These are phyloP conservation scores for Sphaerodactylus townsendi DNA, from an alignment of 2,113 vertebrate genomes.

Conservation along the genomic window DNA sequence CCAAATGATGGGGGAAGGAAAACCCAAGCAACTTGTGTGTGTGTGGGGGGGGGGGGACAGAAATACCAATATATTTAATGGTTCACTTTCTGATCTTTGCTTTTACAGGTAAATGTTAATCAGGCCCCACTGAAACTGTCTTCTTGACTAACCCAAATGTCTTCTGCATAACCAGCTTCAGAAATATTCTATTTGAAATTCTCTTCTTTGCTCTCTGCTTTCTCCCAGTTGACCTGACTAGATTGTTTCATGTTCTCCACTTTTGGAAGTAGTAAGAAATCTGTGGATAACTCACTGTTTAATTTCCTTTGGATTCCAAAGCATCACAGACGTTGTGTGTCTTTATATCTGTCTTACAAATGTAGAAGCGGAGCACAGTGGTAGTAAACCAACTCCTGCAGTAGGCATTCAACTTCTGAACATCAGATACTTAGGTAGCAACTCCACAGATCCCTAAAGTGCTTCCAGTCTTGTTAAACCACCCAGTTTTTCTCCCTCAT, in stretches of 20 bases:
- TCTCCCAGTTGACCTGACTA: constrained; percentile 48
- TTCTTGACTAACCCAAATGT: constrained; percentile 47
- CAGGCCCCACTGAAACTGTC: constrained; percentile 50
- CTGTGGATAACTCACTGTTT: background rate
- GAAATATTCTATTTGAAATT: constrained; percentile 40
- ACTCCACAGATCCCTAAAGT: background rate
- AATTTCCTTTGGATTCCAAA: background rate
- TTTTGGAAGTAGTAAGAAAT: background rate
- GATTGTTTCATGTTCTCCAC: background rate
- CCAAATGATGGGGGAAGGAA: constrained; percentile 51
- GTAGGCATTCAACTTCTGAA: background rate
- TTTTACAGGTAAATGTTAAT: constrained; percentile 63
- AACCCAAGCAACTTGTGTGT: constrained; percentile 58
- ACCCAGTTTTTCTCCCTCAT: background rate
- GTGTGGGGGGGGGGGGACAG: constrained; percentile 58
- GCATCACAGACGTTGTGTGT: background rate
- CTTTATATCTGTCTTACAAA: background rate
- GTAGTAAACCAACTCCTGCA: background rate
- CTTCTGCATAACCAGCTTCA: constrained; percentile 48
- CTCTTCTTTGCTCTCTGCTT: constrained; percentile 53
- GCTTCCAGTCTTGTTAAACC: background rate
- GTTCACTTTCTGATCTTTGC: constrained; percentile 58
- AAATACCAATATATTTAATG: constrained; percentile 71
- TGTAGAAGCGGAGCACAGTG: background rate
- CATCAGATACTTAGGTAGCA: background rate